Evolutionary conservation across 2,797 vertebrate species (phyloP).

Genomic region (Graptemys geographica): DNA sequence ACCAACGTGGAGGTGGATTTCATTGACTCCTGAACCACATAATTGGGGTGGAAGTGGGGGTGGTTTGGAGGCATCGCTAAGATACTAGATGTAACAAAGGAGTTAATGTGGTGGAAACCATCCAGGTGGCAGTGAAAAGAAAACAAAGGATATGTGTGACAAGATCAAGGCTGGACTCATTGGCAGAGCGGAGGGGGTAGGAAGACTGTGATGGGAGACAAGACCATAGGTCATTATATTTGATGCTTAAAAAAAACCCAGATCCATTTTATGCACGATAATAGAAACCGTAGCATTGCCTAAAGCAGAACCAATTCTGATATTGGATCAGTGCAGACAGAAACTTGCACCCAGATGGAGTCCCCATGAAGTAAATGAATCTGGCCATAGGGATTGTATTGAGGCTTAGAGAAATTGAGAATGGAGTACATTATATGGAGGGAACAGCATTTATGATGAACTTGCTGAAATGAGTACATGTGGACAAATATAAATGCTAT

Average conservation of each 20-base stretch:
- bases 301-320: neutral
- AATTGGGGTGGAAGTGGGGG: neutral
- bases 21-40: neutral
- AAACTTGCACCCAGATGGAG: neutral
- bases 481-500: neutral
- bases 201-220: neutral
- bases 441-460: neutral
- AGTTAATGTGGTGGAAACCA: neutral
- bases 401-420: neutral
- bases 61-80: neutral
- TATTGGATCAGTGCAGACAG: neutral
- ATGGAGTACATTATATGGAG: neutral
- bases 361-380: neutral
- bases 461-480: neutral
- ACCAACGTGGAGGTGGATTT: neutral
- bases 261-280: neutral
- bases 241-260: neutral
- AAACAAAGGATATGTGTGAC: neutral
- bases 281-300: neutral
- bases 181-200: neutral
- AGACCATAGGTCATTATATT: neutral
- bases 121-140: neutral
- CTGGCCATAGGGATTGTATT: neutral
- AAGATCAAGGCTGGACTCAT: neutral
- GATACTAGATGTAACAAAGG: neutral